phyloP scores from a whole-genome alignment of 2,797 vertebrate genomes.

The Peromyscus nudipes region DNA sequence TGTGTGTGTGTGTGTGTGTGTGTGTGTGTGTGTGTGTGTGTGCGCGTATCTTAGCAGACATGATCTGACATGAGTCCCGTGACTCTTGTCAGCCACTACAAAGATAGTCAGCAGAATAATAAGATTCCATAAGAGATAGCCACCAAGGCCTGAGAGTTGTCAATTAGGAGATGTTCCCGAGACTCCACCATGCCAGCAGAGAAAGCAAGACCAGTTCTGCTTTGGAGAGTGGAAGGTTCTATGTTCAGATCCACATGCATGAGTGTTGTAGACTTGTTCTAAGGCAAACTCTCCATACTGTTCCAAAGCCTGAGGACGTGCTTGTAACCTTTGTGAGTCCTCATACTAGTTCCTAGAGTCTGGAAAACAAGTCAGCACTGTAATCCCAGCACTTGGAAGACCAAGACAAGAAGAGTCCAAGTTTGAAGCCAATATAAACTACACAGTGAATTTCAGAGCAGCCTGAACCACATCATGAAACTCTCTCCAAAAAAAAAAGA shows the following conservation, averaged over 20 bases:
- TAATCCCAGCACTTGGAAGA: background rate
- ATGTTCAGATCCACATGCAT: background rate
- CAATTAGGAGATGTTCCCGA: background rate
- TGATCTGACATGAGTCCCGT: constrained; percentile 70
- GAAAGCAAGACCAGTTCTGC: background rate
- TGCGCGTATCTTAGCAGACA: constrained; percentile 40
- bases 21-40: background rate
- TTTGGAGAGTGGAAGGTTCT: background rate
- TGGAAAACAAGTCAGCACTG: background rate
- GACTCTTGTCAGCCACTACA: constrained; percentile 46
- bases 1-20: no score
- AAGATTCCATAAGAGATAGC: constrained; percentile 58
- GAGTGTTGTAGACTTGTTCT: background rate
- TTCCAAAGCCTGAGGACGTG: background rate
- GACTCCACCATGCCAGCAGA: background rate
- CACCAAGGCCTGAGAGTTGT: background rate
- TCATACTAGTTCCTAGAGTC: background rate
- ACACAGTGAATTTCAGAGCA: background rate
- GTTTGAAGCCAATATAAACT: background rate
- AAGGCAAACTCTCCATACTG: background rate
- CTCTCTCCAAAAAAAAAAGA: no score
- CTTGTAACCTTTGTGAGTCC: background rate
- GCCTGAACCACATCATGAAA: background rate
- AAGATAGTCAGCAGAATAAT: constrained; percentile 34
- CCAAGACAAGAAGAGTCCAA: background rate